Percentiles rank a stretch among this genome's conserved stretches.
Conservation (phyloP, 2,113 vertebrate species). For the Lates calcarifer region DNA sequence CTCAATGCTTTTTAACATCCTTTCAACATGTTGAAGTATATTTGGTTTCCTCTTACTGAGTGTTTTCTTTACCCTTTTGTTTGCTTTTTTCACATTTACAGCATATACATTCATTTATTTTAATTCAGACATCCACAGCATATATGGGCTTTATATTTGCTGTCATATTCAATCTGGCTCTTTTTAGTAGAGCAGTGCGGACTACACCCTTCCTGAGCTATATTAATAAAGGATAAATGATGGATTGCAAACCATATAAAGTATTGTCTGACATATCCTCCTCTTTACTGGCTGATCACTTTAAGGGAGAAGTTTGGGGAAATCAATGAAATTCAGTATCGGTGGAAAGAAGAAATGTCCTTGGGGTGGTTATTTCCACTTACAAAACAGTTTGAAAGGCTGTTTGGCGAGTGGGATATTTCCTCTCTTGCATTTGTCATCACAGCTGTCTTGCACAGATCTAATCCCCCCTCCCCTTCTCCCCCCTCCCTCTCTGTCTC, state of each 20-base stretch:
- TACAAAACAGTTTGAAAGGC: conserved; percentile 30
- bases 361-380: conserved; percentile 27
- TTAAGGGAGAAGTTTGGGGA: conserved; percentile 8
- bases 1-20: not conserved
- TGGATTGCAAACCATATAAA: conserved; percentile 3
- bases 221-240: not conserved
- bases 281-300: conserved; percentile 18
- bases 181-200: not conserved
- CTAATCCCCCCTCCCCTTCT: not conserved
- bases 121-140: not conserved
- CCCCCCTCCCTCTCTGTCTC: conserved; percentile 12
- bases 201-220: not conserved
- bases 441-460: conserved; percentile 47
- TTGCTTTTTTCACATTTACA: not conserved
- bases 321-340: conserved; percentile 20
- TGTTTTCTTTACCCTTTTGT: not conserved
- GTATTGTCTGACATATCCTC: not conserved
- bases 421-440: conserved; percentile 55
- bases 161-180: not conserved
- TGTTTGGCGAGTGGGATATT: conserved; percentile 45
- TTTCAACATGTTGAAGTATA: not conserved
- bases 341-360: conserved; percentile 19
- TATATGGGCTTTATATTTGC: not conserved
- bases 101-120: not conserved
- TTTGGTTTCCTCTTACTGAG: conserved; percentile 3